Evolutionary conservation across 2,888 invertebrate genomes (phyloP), one percentile per base, ranked within the genome.

Genomic region (Strigamia crassipes): DNA sequence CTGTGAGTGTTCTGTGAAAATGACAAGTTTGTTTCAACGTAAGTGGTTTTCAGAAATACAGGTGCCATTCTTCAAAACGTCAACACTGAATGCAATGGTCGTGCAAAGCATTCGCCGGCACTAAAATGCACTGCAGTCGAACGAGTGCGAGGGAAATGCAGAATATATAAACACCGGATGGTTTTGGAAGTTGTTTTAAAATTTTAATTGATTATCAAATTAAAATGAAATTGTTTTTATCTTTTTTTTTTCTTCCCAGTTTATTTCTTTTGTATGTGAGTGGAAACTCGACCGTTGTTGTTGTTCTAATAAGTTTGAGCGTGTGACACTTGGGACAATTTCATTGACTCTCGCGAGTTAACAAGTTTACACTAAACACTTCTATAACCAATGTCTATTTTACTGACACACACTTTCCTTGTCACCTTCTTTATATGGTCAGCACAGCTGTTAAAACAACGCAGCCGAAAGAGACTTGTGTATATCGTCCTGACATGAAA

Each of bases 381-480:
- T 73, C 73, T 73, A 38, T 38, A 73, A 73, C 31, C 73, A 73
- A 73, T 73, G 73, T 73, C 73, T 73, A 73, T 73, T 73, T 73
- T 73, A 73, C 13, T 73, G 73, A 73, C 73, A 31, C 73, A 38
- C n/a, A 15, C 27, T 73, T 73, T 73, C 73, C 73, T 73, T 73
- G 73, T 73, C 73, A 73, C 73, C 73, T 73, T 73, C 73, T 73
- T 73, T 73, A 73, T 73, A 73, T 73, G 73, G 80, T 80, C 80
- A 80, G 46, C 80, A 80, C 80, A 80, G 80, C 80, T 80, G 80
- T 80, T 80, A 56, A 80, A 31, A 80, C 51, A 51, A 31, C 80
- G 80, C 73, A 73, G 31, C 73, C 73, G 31, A 73, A 73, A 73
- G 73, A 73, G 73, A 73, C 73, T 73, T 73, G 73, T 73, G 73